These are phyloP conservation scores for Aurelia sp. DNA, from an alignment of 30 jellyfish, hydroid and myxozoan genomes.

Conservation along the genomic window DNA sequence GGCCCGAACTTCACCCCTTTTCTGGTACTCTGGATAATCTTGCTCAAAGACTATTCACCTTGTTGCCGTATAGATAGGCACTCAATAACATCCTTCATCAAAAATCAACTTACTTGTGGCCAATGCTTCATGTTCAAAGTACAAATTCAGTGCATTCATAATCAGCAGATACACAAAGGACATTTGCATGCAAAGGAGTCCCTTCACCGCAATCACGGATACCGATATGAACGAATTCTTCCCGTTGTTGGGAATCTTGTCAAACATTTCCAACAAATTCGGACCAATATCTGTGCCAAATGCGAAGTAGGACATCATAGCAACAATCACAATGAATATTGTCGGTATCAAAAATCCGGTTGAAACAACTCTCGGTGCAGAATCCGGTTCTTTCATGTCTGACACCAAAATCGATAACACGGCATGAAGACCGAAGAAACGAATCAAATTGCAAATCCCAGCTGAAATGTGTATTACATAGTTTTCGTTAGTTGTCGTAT, in stretches of 20 bases:
- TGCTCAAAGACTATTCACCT: too few relatives aligned
- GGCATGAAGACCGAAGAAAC: constrained; percentile 36
- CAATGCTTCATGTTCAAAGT: constrained; percentile 15
- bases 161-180: constrained; percentile 23
- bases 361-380: constrained; percentile 37
- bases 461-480: constrained; percentile 3
- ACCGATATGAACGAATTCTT: background rate
- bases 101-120: constrained; percentile 18
- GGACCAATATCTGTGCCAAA: constrained; percentile 6
- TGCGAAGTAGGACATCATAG: constrained; percentile 49
- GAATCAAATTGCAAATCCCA: constrained; percentile 5
- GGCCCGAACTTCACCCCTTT: too few relatives aligned
- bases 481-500: background rate
- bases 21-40: too few relatives aligned
- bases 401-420: background rate
- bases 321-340: constrained; percentile 28
- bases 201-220: background rate
- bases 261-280: constrained; percentile 8
- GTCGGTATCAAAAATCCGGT: constrained; percentile 51
- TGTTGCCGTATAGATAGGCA: too few relatives aligned
- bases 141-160: constrained; percentile 33
- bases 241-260: background rate
- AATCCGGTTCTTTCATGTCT: constrained; percentile 32
- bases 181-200: constrained; percentile 11
- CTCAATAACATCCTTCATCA: too few relatives aligned